Evolutionary conservation across 2,888 invertebrate genomes (phyloP), one percentile per base, ranked within the genome.

Genomic region (Netelia melanura): DNA sequence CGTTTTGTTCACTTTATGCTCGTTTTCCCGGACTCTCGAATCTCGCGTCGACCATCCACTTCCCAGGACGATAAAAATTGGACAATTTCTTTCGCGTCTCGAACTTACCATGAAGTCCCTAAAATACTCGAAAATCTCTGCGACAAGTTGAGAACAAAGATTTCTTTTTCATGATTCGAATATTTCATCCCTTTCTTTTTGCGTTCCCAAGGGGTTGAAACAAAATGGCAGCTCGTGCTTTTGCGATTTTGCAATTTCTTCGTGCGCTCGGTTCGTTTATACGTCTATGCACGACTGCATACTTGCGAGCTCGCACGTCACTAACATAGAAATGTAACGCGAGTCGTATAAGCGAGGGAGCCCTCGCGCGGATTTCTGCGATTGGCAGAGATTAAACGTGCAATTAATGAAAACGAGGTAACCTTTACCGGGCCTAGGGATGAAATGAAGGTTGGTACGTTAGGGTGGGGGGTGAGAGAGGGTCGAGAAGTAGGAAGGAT

Each of bases 1-100:
- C 87, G 84, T 86, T 89, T 90, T 89, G 86, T 88, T 86, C 87
- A 77, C 54, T 85, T 84, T 85, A 90, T 90, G 89, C 88, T 88
- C 38, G 48, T 80, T 85, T 43, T 62, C 65, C 67, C 56, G 38
- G 38, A 38, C 38, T 68, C 61, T 21, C 58, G 44, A 25, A 48
- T 10, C 6, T 30, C 14, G n/a, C 52, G 8, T 52, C 23, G 56
- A n/a, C 21, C 11, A 30, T 58, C 65, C 38, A 43, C 14, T 8
- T 44, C 14, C 2, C 10, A 48, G 43, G 3, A 52, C 38, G 68
- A 62, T 58, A 61, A 77, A n/a, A 21, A 54, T 56, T 38, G 9
- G 58, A 11, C 0, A 43, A 3, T 44, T 9, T 14, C 23, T 23
- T 38, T 11, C 8, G 56, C 38, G 21, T 17, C 56, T 56, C 56